A percentile compares a stretch with the other conserved stretches of the same genome.
Evolutionary conservation across 2,797 vertebrate species (phyloP).

Genomic region (Sebastes taczanowskii): DNA sequence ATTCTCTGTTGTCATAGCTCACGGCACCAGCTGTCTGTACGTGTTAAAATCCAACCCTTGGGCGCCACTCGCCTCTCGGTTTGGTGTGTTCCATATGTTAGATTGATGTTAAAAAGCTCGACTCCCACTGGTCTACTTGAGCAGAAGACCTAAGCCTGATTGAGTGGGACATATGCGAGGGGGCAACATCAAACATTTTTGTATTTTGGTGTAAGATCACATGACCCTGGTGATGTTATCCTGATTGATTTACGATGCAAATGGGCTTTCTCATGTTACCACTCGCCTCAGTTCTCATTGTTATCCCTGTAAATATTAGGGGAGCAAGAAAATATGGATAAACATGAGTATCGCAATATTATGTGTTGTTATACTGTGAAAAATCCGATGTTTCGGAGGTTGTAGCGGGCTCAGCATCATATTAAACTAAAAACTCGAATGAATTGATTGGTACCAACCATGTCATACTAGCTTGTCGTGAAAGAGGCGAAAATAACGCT

Average conservation of each 20-base stretch:
- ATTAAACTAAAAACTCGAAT: too few relatives aligned
- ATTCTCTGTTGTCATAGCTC: slow-evolving; percentile 71
- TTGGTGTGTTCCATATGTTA: slow-evolving; percentile 70
- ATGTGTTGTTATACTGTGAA: too few relatives aligned
- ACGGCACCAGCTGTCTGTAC: slow-evolving; percentile 76
- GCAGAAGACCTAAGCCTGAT: slow-evolving; percentile 62
- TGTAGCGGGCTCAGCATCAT: too few relatives aligned
- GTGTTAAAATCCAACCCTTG: slow-evolving; percentile 69
- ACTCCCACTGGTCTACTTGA: slow-evolving; percentile 69
- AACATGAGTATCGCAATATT: too few relatives aligned
- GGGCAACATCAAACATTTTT: slow-evolving; percentile 68
- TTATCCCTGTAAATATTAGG: background rate
- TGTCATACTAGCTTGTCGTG: too few relatives aligned
- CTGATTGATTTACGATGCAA: slow-evolving; percentile 67
- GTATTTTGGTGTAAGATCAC: slow-evolving; percentile 55
- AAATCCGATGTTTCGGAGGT: too few relatives aligned
- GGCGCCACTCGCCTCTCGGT: slow-evolving; percentile 56
- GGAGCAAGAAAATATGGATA: too few relatives aligned
- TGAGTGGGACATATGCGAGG: slow-evolving; percentile 72
- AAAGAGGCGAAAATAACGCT: too few relatives aligned
- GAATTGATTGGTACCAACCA: too few relatives aligned
- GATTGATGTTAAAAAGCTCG: slow-evolving; percentile 68
- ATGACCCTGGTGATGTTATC: slow-evolving; percentile 50
- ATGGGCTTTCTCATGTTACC: slow-evolving; percentile 58
- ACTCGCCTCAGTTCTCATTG: slow-evolving; percentile 24